These are phyloP conservation scores for Drosophila bifasciata DNA, from an alignment of 1,140 invertebrate genomes.

Conservation along the genomic window DNA sequence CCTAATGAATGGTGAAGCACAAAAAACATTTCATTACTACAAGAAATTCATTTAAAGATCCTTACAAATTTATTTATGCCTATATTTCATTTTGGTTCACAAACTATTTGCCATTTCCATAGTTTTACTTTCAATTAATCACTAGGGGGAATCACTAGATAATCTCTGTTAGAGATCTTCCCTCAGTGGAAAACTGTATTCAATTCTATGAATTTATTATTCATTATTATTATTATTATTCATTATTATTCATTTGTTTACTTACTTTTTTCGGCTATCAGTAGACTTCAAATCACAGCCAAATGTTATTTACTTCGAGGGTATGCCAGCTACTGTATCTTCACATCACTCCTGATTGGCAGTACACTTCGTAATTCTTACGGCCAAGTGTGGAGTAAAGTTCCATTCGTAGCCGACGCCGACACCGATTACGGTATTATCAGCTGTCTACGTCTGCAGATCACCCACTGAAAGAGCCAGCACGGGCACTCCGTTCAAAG, in stretches of 20 bases:
- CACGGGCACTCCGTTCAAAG: conserved; percentile 36
- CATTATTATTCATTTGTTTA: conserved; percentile 20
- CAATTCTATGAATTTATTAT: background rate
- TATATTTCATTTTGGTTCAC: too few relatives aligned
- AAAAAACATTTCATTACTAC: too few relatives aligned
- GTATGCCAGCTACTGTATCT: conserved; percentile 33
- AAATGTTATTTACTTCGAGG: conserved; percentile 2
- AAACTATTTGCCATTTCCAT: background rate
- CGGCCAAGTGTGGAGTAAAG: conserved; percentile 11
- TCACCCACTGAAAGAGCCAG: conserved; percentile 13
- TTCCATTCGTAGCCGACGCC: conserved; percentile 15
- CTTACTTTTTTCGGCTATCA: background rate
- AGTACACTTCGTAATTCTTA: conserved; percentile 16
- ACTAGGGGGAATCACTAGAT: too few relatives aligned
- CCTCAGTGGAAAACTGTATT: background rate
- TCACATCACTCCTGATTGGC: background rate
- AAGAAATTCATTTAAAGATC: too few relatives aligned
- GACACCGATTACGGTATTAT: conserved; percentile 13
- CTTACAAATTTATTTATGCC: too few relatives aligned
- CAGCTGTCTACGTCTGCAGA: conserved; percentile 25
- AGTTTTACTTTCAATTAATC: background rate
- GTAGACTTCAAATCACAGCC: background rate
- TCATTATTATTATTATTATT: background rate
- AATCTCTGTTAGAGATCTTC: too few relatives aligned
- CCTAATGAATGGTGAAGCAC: too few relatives aligned